Evolutionary conservation across 1,140 invertebrate genomes (phyloP).

Genomic region (Solen grandis): DNA sequence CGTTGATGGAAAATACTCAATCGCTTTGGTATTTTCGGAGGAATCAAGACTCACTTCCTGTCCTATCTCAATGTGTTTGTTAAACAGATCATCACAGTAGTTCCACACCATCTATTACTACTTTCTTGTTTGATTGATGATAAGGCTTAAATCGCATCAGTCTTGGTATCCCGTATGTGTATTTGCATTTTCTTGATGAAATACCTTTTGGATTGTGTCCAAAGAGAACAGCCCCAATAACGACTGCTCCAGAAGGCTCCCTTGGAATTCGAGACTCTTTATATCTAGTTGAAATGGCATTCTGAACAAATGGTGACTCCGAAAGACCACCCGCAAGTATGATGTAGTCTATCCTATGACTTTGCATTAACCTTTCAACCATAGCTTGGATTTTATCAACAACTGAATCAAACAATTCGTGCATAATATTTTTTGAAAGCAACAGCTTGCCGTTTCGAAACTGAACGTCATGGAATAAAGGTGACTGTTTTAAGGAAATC

Average conservation of each 20-base stretch:
- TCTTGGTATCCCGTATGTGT: constrained; percentile 58
- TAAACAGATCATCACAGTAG: constrained; percentile 60
- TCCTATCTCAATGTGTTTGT: constrained; percentile 59
- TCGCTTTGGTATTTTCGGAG: constrained; percentile 24
- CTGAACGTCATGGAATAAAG: background rate
- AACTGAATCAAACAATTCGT: background rate
- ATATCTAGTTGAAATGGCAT: constrained; percentile 48
- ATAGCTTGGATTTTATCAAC: background rate
- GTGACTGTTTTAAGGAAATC: background rate
- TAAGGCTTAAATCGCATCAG: constrained; percentile 32
- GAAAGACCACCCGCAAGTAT: constrained; percentile 61
- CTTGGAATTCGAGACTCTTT: constrained; percentile 47
- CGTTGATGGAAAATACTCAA: constrained; percentile 57
- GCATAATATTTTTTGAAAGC: background rate
- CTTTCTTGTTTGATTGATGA: constrained; percentile 38
- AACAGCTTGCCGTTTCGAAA: constrained; percentile 14
- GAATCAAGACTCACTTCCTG: constrained; percentile 31
- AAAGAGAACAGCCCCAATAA: constrained; percentile 59
- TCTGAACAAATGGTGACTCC: constrained; percentile 53
- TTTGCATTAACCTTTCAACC: background rate
- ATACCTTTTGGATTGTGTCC: constrained; percentile 54
- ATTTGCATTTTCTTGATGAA: constrained; percentile 47
- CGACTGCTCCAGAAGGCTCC: constrained; percentile 47
- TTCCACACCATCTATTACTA: constrained; percentile 6
- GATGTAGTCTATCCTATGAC: constrained; percentile 21